Percentiles rank a stretch among this genome's conserved stretches.
These are phyloP conservation scores for Achroia grisella DNA, from an alignment of 1,140 invertebrate genomes.

Conservation along the genomic window DNA sequence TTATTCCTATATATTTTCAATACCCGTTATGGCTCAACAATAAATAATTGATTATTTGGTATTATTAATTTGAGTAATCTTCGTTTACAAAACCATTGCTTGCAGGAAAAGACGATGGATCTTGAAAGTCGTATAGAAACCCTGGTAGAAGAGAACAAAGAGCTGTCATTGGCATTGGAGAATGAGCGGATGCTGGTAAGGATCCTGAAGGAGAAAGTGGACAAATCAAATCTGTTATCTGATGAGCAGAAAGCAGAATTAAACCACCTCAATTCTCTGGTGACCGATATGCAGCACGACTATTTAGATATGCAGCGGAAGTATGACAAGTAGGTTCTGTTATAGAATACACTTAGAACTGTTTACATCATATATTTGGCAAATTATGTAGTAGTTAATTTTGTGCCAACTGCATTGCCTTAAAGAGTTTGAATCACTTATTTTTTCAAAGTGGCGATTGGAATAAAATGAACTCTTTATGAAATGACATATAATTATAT, in stretches of 20 bases:
- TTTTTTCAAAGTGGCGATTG: too few relatives aligned
- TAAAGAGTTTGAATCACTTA: too few relatives aligned
- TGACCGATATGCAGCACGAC: constrained; percentile 60
- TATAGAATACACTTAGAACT: too few relatives aligned
- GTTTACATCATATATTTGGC: too few relatives aligned
- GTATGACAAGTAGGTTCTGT: constrained; percentile 49
- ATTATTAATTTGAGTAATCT: too few relatives aligned
- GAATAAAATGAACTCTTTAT: too few relatives aligned
- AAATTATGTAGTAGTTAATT: too few relatives aligned
- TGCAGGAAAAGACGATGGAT: constrained; percentile 53
- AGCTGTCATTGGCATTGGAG: constrained; percentile 58
- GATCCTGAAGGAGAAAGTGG: constrained; percentile 43
- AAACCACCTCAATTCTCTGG: constrained; percentile 40
- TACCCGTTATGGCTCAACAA: too few relatives aligned
- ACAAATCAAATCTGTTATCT: constrained; percentile 32
- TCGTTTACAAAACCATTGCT: constrained; percentile 1
- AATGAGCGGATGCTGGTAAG: constrained; percentile 46
- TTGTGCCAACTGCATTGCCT: too few relatives aligned
- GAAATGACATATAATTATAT: too few relatives aligned
- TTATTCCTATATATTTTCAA: too few relatives aligned
- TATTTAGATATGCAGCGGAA: constrained; percentile 51
- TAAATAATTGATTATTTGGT: too few relatives aligned
- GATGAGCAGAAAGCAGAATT: constrained; percentile 49
- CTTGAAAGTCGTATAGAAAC: constrained; percentile 40
- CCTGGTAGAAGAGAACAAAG: constrained; percentile 61